Evolutionary conservation across 2,888 invertebrate species (phyloP), one percentile per base, ranked within the genome.

Genomic region (Gonocerus acuteangulatus): DNA sequence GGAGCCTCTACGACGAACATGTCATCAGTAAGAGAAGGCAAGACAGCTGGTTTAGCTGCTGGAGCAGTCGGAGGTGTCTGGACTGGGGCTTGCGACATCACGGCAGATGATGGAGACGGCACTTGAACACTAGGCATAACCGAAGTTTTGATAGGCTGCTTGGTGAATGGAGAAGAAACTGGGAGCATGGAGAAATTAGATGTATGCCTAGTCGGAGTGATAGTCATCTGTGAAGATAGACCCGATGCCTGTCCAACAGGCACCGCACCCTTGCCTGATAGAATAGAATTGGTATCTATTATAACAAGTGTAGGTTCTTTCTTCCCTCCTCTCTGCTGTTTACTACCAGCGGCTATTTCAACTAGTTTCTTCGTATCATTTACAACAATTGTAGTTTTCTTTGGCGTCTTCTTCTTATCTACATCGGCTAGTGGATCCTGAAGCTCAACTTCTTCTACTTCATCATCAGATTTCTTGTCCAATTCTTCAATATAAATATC

Each of bases 1-100:
- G 93, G 92, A 23, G 92, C 92, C 74, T 93, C 92, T 9, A 93
- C 86, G 11, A 93, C 91, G 73, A 87, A 92, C 87, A 92, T 92
- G 70, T 93, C 91, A 72, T 93, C 92, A 18, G 91, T 91, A 21
- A 93, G 74, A 6, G 89, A 87, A 0, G 90, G 90, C 68, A 93
- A 74, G 66, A 90, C 83, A 34, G 82, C 81, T 39, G 84, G 80
- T 73, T 67, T 78, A 45, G 68, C 69, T 62, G 67, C 64, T 56
- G 68, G 66, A 49, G 69, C 67, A 56, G 68, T 73, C 72, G 71
- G 69, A 68, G 70, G 57, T 62, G 64, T 45, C 18, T 62, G 61
- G 22, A 67, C 65, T 7, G 42, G 23, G 7, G 51, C 57, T 49
- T 58, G 49, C 1, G 56, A 36, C 3, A 39, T 39, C 3, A 39